Conservation (phyloP, 2,888 invertebrate species). For the Coenonympha arcania region DNA sequence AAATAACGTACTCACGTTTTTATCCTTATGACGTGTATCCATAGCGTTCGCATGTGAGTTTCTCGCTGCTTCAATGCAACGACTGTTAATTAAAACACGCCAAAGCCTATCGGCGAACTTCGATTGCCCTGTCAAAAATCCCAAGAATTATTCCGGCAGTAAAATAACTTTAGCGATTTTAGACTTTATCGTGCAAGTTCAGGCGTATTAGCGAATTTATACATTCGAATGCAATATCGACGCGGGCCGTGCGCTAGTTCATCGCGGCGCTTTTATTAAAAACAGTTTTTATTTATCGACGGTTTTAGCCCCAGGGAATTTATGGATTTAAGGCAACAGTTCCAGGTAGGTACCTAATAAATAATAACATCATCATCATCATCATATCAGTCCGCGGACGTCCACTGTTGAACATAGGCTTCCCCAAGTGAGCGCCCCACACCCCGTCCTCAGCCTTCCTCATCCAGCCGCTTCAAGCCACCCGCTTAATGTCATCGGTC, state of each 20-base stretch:
- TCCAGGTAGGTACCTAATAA: not conserved
- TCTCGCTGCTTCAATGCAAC: not conserved
- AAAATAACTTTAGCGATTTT: constrained; percentile 71
- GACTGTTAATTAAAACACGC: constrained; percentile 67
- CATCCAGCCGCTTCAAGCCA: too few relatives aligned
- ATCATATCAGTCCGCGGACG: too few relatives aligned
- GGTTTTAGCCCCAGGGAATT: constrained; percentile 49
- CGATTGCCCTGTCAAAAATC: constrained; percentile 75
- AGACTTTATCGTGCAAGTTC: constrained; percentile 70
- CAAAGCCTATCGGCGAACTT: constrained; percentile 42
- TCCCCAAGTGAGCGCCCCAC: too few relatives aligned
- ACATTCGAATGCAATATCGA: constrained; percentile 55
- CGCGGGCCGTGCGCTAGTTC: constrained; percentile 50
- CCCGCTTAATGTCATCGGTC: too few relatives aligned
- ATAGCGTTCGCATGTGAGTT: not conserved
- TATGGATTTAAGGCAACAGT: constrained; percentile 19
- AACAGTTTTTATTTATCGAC: constrained; percentile 68
- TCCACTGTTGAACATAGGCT: too few relatives aligned
- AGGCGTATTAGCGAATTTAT: constrained; percentile 72
- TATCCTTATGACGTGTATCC: not conserved
- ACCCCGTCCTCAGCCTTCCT: too few relatives aligned
- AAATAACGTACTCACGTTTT: too few relatives aligned
- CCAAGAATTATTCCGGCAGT: constrained; percentile 70
- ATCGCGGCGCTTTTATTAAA: constrained; percentile 65
- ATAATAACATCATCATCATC: not conserved